Evolutionary conservation across 2,113 vertebrate genomes (phyloP), one percentile per base, ranked within the genome.

Genomic region (Poeciliopsis retropinna): DNA sequence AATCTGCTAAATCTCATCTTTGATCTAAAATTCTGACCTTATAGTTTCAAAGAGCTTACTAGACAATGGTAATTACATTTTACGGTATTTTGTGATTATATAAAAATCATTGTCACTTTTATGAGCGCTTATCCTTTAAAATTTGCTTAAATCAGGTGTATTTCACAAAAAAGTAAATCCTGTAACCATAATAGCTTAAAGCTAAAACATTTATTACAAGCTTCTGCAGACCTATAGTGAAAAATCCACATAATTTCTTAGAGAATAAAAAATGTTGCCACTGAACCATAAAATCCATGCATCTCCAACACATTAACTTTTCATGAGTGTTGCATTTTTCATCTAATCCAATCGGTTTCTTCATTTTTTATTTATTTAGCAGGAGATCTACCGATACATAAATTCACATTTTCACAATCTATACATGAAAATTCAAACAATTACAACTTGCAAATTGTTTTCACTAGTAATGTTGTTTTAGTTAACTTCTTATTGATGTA

Each of bases 291-390:
- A 29, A 76, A 72, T 67, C 29, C 28, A 66, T 64, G 41, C 28
- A 62, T 64, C 67, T 75, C 25, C 25, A 29, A 70, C 61, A 39
- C 11, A 32, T 70, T 12, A 77, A 66, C 12, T 29, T 68, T 79
- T 82, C 9, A 63, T 66, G 51, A 74, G 74, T 25, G 31, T 5
- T 67, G n/a, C 14, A 63, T 57, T 67, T 81, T 82, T 70, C 62
- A 8, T 80, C 28, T 34, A 62, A 57, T 73, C 57, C 67, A 60
- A 41, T 72, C 32, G 14, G 12, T 47, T 74, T 29, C 14, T 57
- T 60, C 2, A 25, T 70, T 67, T 29, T 76, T 81, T 60, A 75
- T 75, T 78, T 15, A 69, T 30, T 67, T n/a, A 62, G 32, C 19
- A 28, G 17, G 13, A 17, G 6, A 8, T 8, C 31, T 34, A 34